phyloP scores from a whole-genome alignment of 1,140 invertebrate genomes.

The Lepidurus apus region DNA sequence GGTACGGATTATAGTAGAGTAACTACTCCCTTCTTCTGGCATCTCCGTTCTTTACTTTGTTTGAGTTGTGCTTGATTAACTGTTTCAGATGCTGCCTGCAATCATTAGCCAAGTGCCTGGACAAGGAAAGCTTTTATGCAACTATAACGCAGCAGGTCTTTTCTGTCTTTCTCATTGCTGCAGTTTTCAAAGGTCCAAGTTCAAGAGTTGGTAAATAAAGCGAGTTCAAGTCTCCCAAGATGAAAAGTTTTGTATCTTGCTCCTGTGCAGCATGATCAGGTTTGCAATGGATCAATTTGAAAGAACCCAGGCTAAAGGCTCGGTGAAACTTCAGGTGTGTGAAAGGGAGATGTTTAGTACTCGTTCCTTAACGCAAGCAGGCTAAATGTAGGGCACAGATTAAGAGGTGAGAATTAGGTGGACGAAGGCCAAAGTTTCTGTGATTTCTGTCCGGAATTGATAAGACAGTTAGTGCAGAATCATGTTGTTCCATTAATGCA shows the following conservation, averaged over 20 bases:
- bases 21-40: slow-evolving; percentile 18
- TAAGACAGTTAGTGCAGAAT: slow-evolving; percentile 11
- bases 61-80: not conserved
- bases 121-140: not conserved
- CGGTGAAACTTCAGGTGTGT: not conserved
- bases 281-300: too few species aligned
- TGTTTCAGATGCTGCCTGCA: not conserved
- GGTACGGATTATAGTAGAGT: slow-evolving; percentile 14
- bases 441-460: slow-evolving; percentile 12
- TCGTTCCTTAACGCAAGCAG: not conserved
- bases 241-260: too few species aligned
- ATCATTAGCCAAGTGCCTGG: not conserved
- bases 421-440: not conserved
- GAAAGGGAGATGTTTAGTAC: not conserved
- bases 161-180: too few species aligned
- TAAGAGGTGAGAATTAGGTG: not conserved
- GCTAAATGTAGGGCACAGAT: not conserved
- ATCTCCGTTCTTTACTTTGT: slow-evolving; percentile 22
- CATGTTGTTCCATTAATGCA: slow-evolving; percentile 13
- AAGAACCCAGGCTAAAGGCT: too few species aligned
- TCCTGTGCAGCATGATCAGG: too few species aligned
- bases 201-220: too few species aligned
- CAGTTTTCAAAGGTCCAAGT: too few species aligned
- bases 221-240: too few species aligned
- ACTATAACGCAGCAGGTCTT: not conserved